Conservation (phyloP, 92 coral and sea anemone genomes). For the Galaxea fascicularis region DNA sequence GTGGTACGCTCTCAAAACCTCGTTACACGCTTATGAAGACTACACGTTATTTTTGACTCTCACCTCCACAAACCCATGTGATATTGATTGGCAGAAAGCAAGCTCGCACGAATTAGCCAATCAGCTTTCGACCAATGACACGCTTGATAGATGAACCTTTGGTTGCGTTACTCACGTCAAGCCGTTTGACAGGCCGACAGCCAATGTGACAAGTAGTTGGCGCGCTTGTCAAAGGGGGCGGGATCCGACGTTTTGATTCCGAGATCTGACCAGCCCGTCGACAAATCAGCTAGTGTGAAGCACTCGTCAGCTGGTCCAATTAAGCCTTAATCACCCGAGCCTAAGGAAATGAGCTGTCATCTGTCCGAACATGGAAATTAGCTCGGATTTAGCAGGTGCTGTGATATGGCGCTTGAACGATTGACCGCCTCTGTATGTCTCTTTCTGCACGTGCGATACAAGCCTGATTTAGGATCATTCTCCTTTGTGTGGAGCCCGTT, state of each 20-base stretch:
- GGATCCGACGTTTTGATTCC: constrained; percentile 97
- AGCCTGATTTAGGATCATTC: constrained; percentile 82
- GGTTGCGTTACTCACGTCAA: constrained; percentile 96
- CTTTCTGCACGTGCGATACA: constrained; percentile 89
- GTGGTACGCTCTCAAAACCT: constrained; percentile 72
- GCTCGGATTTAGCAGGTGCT: constrained; percentile 96
- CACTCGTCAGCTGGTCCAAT: constrained; percentile 99
- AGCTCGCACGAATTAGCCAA: constrained; percentile 88
- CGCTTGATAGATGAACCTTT: constrained; percentile 93
- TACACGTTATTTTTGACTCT: constrained; percentile 99
- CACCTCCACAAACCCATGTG: constrained; percentile 94
- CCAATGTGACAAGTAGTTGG: constrained; percentile 89
- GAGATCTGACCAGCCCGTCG: constrained; percentile 92
- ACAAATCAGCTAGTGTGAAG: constrained; percentile 93
- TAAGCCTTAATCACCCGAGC: constrained; percentile 98
- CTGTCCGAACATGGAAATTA: constrained; percentile 91
- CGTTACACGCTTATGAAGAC: constrained; percentile 83
- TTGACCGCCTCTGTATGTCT: constrained; percentile 77
- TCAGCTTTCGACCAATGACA: constrained; percentile 90
- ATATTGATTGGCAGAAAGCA: constrained; percentile 96
- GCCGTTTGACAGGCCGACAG: constrained; percentile 79
- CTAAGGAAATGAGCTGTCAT: constrained; percentile 99
- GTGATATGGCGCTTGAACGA: constrained; percentile 72
- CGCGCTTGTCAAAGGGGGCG: constrained; percentile 96
- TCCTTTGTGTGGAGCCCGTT: constrained; percentile 76